phyloP scores from a whole-genome alignment of 2,113 vertebrate genomes.

The Thalassarche chlororhynchos region DNA sequence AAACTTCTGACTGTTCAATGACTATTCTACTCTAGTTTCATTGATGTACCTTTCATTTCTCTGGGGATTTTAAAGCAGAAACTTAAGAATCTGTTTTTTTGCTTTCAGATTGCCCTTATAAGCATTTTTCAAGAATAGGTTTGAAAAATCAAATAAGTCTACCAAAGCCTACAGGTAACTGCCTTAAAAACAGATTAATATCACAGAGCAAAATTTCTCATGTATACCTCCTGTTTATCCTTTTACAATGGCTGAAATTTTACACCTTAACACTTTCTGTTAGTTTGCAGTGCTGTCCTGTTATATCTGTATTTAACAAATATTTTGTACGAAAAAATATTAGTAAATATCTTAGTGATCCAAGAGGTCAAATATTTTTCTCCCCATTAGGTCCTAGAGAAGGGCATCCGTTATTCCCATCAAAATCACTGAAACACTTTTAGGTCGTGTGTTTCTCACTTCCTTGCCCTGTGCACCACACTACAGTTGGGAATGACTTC shows the following conservation, averaged over 20 bases:
- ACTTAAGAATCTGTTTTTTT: neutral
- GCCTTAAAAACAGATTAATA: neutral
- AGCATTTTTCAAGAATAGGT: neutral
- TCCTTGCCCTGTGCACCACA: neutral
- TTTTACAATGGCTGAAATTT: neutral
- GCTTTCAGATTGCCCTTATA: neutral
- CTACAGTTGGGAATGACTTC: neutral
- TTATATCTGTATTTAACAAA: neutral
- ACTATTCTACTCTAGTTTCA: neutral
- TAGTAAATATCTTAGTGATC: neutral
- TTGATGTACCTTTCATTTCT: neutral
- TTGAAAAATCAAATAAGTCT: neutral
- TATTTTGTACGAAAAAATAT: neutral
- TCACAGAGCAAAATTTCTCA: neutral
- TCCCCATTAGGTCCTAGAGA: fast-evolving
- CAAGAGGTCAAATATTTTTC: neutral
- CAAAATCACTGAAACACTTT: neutral
- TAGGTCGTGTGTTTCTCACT: neutral
- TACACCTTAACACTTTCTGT: neutral
- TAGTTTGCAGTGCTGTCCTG: neutral
- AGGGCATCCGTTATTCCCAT: neutral
- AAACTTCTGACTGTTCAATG: neutral
- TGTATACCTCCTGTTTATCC: neutral
- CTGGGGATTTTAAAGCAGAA: neutral
- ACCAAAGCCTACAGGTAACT: neutral